These are phyloP conservation scores for Callospermophilus lateralis DNA, from an alignment of 2,113 vertebrate genomes.

Conservation along the genomic window DNA sequence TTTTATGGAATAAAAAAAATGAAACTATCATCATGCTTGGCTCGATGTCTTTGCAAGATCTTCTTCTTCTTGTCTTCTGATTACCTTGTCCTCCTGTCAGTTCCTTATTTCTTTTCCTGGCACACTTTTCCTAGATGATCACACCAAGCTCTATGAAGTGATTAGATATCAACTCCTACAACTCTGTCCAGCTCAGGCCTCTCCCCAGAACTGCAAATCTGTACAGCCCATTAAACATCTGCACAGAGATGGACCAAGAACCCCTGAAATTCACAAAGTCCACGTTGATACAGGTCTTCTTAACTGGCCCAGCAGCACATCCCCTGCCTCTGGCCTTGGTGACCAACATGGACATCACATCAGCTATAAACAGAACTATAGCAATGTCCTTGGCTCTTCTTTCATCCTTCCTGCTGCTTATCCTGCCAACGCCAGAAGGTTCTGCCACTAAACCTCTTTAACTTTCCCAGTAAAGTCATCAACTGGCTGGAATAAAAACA, in stretches of 20 bases:
- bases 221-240: not conserved
- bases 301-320: not conserved
- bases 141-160: not conserved
- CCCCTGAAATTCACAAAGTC: not conserved
- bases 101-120: not conserved
- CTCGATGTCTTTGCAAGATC: not conserved
- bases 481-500: not conserved
- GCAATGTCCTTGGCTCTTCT: not conserved
- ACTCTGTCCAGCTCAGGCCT: not conserved
- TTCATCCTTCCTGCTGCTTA: not conserved
- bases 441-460: not conserved
- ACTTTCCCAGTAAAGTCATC: slow-evolving; percentile 4
- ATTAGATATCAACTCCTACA: slow-evolving; percentile 33
- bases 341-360: not conserved
- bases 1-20: not conserved
- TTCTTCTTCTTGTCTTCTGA: not conserved
- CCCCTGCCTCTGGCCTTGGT: not conserved
- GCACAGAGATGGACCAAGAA: not conserved
- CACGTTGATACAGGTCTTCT: not conserved
- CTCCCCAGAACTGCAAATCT: slow-evolving; percentile 34
- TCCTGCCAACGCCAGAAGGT: not conserved
- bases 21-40: not conserved
- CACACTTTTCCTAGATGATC: slow-evolving; percentile 1
- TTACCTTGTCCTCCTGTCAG: not conserved
- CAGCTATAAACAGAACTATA: not conserved